phyloP scores from a whole-genome alignment of 30 jellyfish, hydroid and myxozoan species.

The Calvadosia cruxmelitensis region DNA sequence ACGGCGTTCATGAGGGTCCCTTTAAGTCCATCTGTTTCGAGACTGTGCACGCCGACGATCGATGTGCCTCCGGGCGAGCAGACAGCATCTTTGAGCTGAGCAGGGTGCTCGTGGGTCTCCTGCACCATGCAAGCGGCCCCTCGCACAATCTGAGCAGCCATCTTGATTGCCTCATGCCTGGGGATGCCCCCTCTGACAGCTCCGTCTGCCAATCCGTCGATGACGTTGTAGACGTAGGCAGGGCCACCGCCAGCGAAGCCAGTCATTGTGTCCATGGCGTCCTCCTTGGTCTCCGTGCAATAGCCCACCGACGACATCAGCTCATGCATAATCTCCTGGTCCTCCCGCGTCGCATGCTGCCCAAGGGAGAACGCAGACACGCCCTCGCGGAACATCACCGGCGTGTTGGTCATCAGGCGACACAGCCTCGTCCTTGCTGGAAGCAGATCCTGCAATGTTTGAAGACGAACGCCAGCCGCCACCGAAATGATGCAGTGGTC shows the following conservation, averaged over 20 bases:
- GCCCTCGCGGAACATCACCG: constrained; percentile 47
- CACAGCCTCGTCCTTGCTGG: constrained; percentile 40
- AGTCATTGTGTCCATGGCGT: constrained; percentile 54
- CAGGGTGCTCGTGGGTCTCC: constrained; percentile 46
- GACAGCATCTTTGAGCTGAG: constrained; percentile 51
- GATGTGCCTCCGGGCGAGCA: constrained; percentile 76
- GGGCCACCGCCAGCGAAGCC: constrained; percentile 95
- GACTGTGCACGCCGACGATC: constrained; percentile 57
- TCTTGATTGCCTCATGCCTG: constrained; percentile 43
- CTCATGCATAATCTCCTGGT: constrained; percentile 32
- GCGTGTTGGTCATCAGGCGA: constrained; percentile 64
- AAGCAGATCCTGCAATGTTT: constrained; percentile 24
- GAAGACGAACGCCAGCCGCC: constrained; percentile 60
- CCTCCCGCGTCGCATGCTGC: constrained; percentile 23
- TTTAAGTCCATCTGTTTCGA: constrained; percentile 44
- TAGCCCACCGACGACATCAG: constrained; percentile 53
- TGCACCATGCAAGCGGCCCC: constrained; percentile 75
- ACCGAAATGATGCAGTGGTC: constrained; percentile 49
- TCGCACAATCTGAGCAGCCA: constrained; percentile 60
- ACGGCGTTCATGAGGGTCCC: constrained; percentile 60
- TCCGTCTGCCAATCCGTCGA: constrained; percentile 72
- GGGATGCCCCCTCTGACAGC: constrained; percentile 63
- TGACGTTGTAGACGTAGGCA: constrained; percentile 54
- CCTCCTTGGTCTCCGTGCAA: constrained; percentile 57
- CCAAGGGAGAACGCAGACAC: constrained; percentile 66